Evolutionary conservation across 2,113 vertebrate species (phyloP), one percentile per base, ranked within the genome.

Genomic region (Fregetta grallaria): DNA sequence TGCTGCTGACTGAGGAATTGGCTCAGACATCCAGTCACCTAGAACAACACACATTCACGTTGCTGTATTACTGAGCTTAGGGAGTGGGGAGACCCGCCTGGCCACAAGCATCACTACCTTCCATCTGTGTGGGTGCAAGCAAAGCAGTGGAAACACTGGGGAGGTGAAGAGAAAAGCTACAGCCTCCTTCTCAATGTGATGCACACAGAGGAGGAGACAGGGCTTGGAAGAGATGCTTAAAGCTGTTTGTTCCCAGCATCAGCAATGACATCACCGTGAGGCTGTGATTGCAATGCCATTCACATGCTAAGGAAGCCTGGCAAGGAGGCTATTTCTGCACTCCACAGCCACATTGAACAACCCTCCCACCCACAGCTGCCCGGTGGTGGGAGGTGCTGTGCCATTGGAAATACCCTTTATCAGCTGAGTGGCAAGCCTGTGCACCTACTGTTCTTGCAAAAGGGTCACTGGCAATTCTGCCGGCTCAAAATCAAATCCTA

Each of bases 1-100:
- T 86, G 11, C 94, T 90, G 66, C 96, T 88, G 96, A 97, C 86
- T 93, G 96, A 96, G 82, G 94, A 90, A 96, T 95, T 96, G 94
- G 67, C 88, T 97, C 90, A 92, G 97, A 97, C 96, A 94, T 21
- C 49, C 82, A 72, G 96, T 81, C 89, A 92, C 76, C 89, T 52
- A 74, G 45, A 66, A 52, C 85, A 93, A 42, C 73, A 88, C 65
- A 92, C 59, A 26, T 59, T 52, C 73, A 49, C 32, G 21, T 56
- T 70, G 67, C 75, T 7, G 2, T 22, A 52, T 70, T 71, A 61
- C 34, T 49, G 55, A 83, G 58, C 22, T 23, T 56, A 94, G 74
- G 38, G 63, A 94, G 44, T 4, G 2, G n/a, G 61, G 22, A 47
- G 49, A 67, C 16, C 11, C 0, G 0, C 65, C 49, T 79, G 87